Base-by-base conservation (phyloP, 64 coral and sea anemone species). In the Cladopsammia gracilis region DNA sequence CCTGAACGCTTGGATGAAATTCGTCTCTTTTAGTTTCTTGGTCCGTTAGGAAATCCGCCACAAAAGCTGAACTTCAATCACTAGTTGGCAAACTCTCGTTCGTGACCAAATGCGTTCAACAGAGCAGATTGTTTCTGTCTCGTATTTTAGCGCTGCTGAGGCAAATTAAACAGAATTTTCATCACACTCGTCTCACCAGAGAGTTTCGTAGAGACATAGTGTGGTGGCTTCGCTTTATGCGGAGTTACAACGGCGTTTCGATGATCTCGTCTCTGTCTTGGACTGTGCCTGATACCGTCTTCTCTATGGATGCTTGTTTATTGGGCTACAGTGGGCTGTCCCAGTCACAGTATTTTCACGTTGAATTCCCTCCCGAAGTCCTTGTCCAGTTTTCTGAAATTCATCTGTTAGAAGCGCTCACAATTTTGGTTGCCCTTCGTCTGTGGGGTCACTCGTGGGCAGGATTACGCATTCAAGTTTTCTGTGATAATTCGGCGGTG, bases 401-500 rank as follows among this genome's bases (percentile, higher is more conserved):
- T 87, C 84, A 87, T 72, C 84, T 57, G 0, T 25, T 22, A 4
- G 84, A 87, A 49, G 1, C 19, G 2, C 3, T 87, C 4, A 19
- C 67, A 10, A 71, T 87, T 13, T 2, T 87, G 1, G 53, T 87
- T 16, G 84, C 66, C 3, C 18, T 71, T n/a, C 49, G 84, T 14
- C 23, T 73, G 48, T 87, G 19, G 84, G 66, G 84, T 51, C 14
- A 10, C 26, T 13, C 1, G 3, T 87, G 64, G 84, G 3, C 66
- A 3, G 84, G 84, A 4, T 44, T 20, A 5, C 49, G 84, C 3
- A 71, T 87, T 58, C 66, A 25, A 24, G 84, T 87, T 22, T 73
- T 25, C 16, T 87, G 84, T 73, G 66, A 87, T 49, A 87, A 87
- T 58, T 16, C n/a, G 14, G 84, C 84, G 4, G 84, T 87, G 45